Evolutionary conservation across 2,113 vertebrate genomes (phyloP), one percentile per base, ranked within the genome.

Genomic region (Ctenodactylus gundi): DNA sequence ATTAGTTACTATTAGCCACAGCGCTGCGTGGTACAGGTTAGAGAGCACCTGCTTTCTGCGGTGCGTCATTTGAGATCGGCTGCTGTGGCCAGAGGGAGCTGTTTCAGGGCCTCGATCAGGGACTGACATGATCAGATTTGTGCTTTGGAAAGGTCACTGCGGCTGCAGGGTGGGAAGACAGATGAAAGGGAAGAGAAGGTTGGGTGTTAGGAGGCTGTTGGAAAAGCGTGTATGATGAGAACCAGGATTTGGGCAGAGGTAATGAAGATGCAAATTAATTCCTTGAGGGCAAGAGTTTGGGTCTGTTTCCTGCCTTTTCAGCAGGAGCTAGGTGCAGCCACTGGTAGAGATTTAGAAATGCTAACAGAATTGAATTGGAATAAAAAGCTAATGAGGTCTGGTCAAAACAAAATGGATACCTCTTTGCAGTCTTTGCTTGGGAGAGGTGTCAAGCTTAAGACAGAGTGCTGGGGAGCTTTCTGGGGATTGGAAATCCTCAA

Each of bases 41-140:
- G 68, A 20, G n/a, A 70, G 72, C 51, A 51, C 94, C 90, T 91
- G 91, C 46, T 78, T 85, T 62, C 77, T 64, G 29, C 84, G 1
- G 88, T 20, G n/a, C 0, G 0, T 55, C 1, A 13, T 36, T 25
- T 46, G 65, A 64, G 49, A 65, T 11, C 1, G 11, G 29, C 80
- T 27, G 89, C 68, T 21, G n/a, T 67, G 55, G 93, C 92, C 94
- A 85, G 81, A 93, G 92, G 95, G 84, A 94, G 87, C 90, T 67
- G 84, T 90, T 87, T 90, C 36, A 0, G 87, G 81, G 93, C 85
- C 87, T 96, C 76, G 5, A 51, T 95, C 90, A 88, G 93, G 80
- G 62, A 46, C 80, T 81, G 94, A 95, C 84, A 75, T 90, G 95
- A 92, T 95, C 90, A 88, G 75, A 91, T 75, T 80, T 91, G 88